phyloP scores from a whole-genome alignment of 2,888 invertebrate genomes.

The Lepidocyrtinus sp. region DNA sequence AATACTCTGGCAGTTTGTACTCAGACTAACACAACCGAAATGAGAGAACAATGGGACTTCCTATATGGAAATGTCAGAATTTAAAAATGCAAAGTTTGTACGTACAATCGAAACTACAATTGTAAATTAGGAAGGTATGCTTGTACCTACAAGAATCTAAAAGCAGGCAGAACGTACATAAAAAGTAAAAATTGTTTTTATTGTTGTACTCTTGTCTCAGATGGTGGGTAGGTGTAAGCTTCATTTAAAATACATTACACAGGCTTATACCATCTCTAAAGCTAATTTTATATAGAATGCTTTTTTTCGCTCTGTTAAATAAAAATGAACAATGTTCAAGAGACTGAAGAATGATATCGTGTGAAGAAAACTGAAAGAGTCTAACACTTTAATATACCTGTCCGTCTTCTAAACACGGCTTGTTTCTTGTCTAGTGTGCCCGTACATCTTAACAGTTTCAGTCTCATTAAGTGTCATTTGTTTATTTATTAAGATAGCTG shows the following conservation, averaged over 20 bases:
- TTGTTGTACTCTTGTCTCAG: background rate
- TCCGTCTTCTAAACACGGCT: constrained; percentile 21
- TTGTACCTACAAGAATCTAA: background rate
- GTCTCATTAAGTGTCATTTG: constrained; percentile 63
- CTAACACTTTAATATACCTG: background rate
- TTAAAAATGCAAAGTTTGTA: background rate
- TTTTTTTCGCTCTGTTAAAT: constrained; percentile 50
- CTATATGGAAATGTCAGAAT: constrained; percentile 53
- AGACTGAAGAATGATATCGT: constrained; percentile 25
- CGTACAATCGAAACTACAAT: background rate
- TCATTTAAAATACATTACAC: background rate
- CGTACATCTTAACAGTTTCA: constrained; percentile 39
- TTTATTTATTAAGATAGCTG: constrained; percentile 60
- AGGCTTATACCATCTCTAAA: background rate
- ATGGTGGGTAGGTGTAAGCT: constrained; percentile 41
- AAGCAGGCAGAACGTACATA: background rate
- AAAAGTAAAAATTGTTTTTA: background rate
- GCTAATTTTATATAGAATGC: constrained; percentile 38
- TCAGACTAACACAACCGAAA: constrained; percentile 14
- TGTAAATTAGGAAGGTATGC: background rate
- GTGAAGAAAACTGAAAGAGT: constrained; percentile 18
- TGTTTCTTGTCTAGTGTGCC: constrained; percentile 26
- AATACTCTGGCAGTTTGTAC: background rate
- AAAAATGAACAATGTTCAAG: background rate
- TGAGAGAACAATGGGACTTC: constrained; percentile 53